These are phyloP conservation scores for Acromyrmex echinatior DNA, from an alignment of 1,140 invertebrate genomes.

Conservation along the genomic window DNA sequence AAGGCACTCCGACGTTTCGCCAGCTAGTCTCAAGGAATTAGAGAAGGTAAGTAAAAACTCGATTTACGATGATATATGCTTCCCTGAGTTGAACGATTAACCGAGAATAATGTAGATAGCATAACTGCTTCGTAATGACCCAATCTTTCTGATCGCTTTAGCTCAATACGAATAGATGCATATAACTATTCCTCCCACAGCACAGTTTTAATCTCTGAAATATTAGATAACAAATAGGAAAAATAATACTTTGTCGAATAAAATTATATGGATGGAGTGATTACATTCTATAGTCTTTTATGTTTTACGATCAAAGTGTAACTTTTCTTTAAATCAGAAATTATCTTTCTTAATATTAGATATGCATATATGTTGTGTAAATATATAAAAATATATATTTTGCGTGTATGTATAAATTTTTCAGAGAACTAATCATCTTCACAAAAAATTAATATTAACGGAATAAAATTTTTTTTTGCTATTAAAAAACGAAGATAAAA, in stretches of 20 bases:
- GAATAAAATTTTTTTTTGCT: constrained; percentile 3
- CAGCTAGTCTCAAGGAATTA: constrained; percentile 93
- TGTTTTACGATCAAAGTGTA: not conserved
- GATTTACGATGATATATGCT: not conserved
- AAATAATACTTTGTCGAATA: not conserved
- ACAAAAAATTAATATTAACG: not conserved
- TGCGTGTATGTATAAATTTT: too few species aligned
- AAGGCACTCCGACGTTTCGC: constrained; percentile 94
- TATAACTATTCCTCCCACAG: not conserved
- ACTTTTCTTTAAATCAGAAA: not conserved
- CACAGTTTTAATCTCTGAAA: not conserved
- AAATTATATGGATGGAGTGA: not conserved
- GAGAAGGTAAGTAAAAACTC: constrained; percentile 90
- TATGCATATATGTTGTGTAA: too few species aligned
- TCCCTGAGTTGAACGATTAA: not conserved
- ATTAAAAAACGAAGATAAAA: not conserved
- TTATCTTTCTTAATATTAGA: not conserved
- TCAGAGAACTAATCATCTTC: not conserved
- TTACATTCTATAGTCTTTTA: not conserved
- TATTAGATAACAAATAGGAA: not conserved
- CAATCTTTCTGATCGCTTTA: constrained; percentile 2
- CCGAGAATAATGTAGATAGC: not conserved
- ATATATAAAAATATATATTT: too few species aligned
- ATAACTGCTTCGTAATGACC: not conserved
- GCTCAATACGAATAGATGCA: not conserved